These are phyloP conservation scores for Hemicentrotus pulcherrimus DNA, from an alignment of 35 echinoderm and acorn worm species.

Conservation along the genomic window DNA sequence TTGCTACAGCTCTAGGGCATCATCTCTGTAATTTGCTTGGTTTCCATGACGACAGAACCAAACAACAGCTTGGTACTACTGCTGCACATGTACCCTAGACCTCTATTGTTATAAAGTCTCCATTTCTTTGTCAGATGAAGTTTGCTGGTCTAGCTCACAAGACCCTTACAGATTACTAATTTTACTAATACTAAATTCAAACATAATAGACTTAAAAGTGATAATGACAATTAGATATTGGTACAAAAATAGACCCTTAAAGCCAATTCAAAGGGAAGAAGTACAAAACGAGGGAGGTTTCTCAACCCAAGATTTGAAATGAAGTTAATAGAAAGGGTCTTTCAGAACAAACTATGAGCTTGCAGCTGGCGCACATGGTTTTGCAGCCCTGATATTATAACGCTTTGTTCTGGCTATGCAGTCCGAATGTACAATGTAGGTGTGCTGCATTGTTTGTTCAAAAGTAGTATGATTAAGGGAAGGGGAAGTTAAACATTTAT, in stretches of 20 bases:
- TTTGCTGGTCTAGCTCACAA: neutral
- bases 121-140: neutral
- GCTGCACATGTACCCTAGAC: neutral
- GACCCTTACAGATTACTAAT: neutral
- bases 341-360: neutral
- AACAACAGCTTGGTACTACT: constrained; percentile 47
- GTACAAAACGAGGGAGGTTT: neutral
- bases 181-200: neutral
- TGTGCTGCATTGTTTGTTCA: no score
- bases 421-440: no score
- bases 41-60: constrained; percentile 53
- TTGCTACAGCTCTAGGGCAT: constrained; percentile 16
- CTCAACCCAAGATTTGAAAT: neutral
- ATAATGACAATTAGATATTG: neutral
- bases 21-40: constrained; percentile 42
- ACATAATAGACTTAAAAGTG: neutral
- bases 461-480: no score
- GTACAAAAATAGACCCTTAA: neutral
- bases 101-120: neutral
- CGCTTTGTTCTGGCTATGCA: neutral
- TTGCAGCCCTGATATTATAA: neutral
- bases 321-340: neutral
- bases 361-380: neutral
- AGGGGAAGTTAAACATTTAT: no score
- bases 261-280: neutral